These are phyloP conservation scores for Bombus balteatus DNA, from an alignment of 1,140 invertebrate genomes.

Conservation along the genomic window DNA sequence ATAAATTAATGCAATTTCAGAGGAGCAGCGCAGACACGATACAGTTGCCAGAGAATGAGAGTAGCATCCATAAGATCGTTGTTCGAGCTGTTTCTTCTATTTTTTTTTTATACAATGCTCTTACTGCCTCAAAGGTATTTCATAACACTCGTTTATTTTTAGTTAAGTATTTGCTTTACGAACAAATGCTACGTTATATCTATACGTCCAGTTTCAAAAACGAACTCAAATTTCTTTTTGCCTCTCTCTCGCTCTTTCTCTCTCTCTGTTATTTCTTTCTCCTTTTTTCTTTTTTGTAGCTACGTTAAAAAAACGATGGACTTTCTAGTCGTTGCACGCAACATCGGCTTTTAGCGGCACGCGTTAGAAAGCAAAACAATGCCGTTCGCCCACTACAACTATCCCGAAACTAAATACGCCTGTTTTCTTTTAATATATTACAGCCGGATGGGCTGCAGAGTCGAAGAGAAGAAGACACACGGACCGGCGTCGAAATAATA, in stretches of 20 bases:
- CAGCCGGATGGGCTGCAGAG: neutral
- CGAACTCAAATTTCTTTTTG: neutral
- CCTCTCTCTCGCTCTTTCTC: no score
- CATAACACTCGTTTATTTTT: constrained; percentile 2
- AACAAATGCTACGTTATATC: no score
- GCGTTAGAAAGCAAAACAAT: constrained; percentile 12
- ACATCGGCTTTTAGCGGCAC: constrained; percentile 2
- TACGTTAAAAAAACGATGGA: no score
- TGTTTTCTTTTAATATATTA: constrained; percentile 38
- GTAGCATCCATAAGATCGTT: constrained; percentile 1
- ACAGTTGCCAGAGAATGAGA: neutral
- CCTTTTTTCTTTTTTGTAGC: no score
- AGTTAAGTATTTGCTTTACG: neutral
- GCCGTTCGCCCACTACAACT: neutral
- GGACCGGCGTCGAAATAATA: constrained; percentile 21
- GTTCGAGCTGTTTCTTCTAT: neutral
- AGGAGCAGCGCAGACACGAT: neutral
- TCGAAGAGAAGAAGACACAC: constrained; percentile 13
- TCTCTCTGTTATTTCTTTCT: neutral
- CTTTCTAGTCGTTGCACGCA: neutral
- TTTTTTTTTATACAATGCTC: neutral
- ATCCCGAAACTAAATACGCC: neutral
- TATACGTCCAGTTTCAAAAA: neutral
- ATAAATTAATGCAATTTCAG: constrained; percentile 18
- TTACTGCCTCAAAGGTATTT: neutral